Evolutionary conservation across 1,140 invertebrate species (phyloP).

Genomic region (Trachymyrmex septentrionalis): DNA sequence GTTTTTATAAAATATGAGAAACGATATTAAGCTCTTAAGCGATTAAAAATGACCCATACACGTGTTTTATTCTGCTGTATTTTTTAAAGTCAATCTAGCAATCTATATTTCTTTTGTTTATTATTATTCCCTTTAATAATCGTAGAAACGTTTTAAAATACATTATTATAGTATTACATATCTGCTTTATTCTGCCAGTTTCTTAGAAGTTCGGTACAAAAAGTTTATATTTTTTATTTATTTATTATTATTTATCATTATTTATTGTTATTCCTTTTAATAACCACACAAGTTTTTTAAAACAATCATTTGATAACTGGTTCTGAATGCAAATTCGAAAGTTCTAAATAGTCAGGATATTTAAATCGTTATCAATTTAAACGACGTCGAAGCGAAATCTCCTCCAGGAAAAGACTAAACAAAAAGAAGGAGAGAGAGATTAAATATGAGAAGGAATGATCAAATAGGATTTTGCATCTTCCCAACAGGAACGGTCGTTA

Average conservation of each 20-base stretch:
- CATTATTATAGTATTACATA: background rate
- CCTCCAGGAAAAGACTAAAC: background rate
- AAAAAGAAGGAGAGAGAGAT: background rate
- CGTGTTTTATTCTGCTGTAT: background rate
- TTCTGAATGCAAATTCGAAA: background rate
- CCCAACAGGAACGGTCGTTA: constrained; percentile 88
- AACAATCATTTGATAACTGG: background rate
- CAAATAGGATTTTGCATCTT: constrained; percentile 17
- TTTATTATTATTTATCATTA: background rate
- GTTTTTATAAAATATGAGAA: background rate
- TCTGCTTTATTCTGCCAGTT: background rate
- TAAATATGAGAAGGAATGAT: background rate
- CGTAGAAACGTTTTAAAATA: background rate
- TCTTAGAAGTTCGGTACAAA: background rate
- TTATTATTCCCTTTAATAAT: background rate
- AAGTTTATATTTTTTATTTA: background rate
- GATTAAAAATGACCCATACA: background rate
- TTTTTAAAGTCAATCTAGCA: background rate
- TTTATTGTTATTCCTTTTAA: background rate
- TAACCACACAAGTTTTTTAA: background rate
- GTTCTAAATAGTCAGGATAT: background rate
- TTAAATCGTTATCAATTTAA: constrained; percentile 10
- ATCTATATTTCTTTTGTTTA: background rate
- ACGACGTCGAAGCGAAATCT: background rate
- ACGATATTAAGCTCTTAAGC: background rate